phyloP scores from a whole-genome alignment of 92 coral and sea anemone genomes.

The Umimayanthus kanabou region DNA sequence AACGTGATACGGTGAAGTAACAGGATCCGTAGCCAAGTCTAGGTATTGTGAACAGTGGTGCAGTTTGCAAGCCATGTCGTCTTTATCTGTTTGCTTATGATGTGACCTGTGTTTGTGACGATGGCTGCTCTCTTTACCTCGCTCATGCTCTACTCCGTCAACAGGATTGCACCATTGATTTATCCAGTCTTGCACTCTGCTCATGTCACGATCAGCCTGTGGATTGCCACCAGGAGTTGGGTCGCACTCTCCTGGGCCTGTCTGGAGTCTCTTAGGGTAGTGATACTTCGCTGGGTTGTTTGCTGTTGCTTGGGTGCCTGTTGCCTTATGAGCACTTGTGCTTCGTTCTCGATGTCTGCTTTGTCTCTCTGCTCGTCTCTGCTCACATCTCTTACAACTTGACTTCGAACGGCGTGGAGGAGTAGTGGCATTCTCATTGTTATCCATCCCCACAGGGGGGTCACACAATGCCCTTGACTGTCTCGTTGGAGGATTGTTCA shows the following conservation, averaged over 20 bases:
- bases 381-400: conserved; percentile 70
- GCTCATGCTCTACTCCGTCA: conserved; percentile 57
- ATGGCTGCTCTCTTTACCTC: conserved; percentile 48
- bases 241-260: conserved; percentile 95
- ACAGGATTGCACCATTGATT: conserved; percentile 63
- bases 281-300: conserved; percentile 66
- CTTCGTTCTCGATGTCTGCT: conserved; percentile 39
- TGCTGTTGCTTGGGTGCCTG: conserved; percentile 44
- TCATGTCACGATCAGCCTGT: conserved; percentile 52
- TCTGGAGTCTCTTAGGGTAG: conserved; percentile 86
- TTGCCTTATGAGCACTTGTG: conserved; percentile 29
- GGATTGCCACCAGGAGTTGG: conserved; percentile 55
- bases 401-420: conserved; percentile 57
- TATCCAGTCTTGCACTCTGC: conserved; percentile 75
- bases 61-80: conserved; percentile 56
- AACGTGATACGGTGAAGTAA: conserved; percentile 85
- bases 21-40: conserved; percentile 88
- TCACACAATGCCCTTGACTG: conserved; percentile 48
- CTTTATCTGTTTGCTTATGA: conserved; percentile 57
- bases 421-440: conserved; percentile 32
- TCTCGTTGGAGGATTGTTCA: conserved; percentile 44
- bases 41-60: conserved; percentile 80
- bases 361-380: conserved; percentile 63
- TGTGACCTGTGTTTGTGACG: conserved; percentile 69
- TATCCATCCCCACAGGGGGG: conserved; percentile 62